phyloP scores from a whole-genome alignment of 1,140 invertebrate species.

The Zaprionus africanus region DNA sequence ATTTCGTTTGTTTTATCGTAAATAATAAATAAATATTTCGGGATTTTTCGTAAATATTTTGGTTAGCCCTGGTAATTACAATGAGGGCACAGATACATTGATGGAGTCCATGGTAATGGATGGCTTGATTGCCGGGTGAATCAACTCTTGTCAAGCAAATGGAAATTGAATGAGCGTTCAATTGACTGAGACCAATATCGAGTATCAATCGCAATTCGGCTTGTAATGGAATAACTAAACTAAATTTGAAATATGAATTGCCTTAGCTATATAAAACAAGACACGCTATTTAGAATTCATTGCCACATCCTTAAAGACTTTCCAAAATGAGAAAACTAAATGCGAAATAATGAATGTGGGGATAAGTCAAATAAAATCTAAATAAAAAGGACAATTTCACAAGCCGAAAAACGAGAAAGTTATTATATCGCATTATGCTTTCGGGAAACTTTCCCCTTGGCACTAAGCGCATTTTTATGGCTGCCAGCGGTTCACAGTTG shows the following conservation, averaged over 20 bases:
- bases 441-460: conserved; percentile 45
- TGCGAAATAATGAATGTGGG: conserved; percentile 62
- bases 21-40: too few relatives aligned
- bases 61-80: too few relatives aligned
- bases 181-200: conserved; percentile 9
- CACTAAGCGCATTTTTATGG: conserved; percentile 68
- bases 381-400: conserved; percentile 34
- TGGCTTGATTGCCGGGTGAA: conserved; percentile 12
- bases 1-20: too few relatives aligned
- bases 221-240: neutral
- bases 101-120: conserved; percentile 46
- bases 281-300: neutral
- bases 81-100: conserved; percentile 41
- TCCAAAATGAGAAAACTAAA: conserved; percentile 25
- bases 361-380: conserved; percentile 34
- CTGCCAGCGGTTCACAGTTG: conserved; percentile 33
- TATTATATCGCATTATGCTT: conserved; percentile 69
- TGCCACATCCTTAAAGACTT: neutral
- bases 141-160: conserved; percentile 30
- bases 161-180: conserved; percentile 34
- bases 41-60: too few relatives aligned
- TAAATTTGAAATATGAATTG: neutral
- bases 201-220: conserved; percentile 14
- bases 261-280: neutral
- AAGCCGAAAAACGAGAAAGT: conserved; percentile 35